These are phyloP conservation scores for Rafetus swinhoei DNA, from an alignment of 2,113 vertebrate genomes.

Conservation along the genomic window DNA sequence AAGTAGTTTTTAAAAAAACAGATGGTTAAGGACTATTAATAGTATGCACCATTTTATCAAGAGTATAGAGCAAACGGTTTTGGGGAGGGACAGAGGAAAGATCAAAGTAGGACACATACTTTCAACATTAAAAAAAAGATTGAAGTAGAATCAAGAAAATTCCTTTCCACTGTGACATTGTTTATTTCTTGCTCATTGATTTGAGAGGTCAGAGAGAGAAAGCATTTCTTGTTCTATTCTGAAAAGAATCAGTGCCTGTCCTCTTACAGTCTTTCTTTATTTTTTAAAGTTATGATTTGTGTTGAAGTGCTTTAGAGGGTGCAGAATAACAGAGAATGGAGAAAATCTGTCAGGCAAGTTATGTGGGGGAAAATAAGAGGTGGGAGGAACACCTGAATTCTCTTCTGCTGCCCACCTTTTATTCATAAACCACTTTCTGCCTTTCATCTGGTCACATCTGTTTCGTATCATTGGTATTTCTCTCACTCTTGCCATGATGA, in stretches of 20 bases:
- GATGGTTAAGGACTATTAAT: constrained; percentile 40
- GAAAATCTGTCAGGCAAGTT: constrained; percentile 22
- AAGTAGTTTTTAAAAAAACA: not conserved
- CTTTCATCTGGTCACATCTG: not conserved
- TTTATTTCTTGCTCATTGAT: constrained; percentile 34
- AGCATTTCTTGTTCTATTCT: constrained; percentile 8
- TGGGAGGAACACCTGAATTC: not conserved
- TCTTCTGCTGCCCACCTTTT: not conserved
- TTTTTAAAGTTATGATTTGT: not conserved
- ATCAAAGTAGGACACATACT: constrained; percentile 48
- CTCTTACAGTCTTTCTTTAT: constrained; percentile 2
- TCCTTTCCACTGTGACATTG: constrained; percentile 36
- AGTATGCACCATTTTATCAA: constrained; percentile 29
- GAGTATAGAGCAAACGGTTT: constrained; percentile 36
- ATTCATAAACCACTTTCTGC: not conserved
- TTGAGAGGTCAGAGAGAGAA: not conserved
- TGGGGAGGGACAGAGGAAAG: constrained; percentile 14
- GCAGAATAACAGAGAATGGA: constrained; percentile 13
- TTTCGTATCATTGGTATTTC: constrained; percentile 36
- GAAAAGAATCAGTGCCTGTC: not conserved
- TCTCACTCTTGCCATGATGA: constrained; percentile 16
- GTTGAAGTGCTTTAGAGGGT: constrained; percentile 18
- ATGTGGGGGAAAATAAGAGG: constrained; percentile 24
- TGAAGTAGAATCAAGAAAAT: constrained; percentile 61
- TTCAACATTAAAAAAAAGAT: constrained; percentile 56